Percentiles rank a stretch among this genome's conserved stretches.
Conservation (phyloP, 2,888 invertebrate species). For the Melanostoma mellinum region DNA sequence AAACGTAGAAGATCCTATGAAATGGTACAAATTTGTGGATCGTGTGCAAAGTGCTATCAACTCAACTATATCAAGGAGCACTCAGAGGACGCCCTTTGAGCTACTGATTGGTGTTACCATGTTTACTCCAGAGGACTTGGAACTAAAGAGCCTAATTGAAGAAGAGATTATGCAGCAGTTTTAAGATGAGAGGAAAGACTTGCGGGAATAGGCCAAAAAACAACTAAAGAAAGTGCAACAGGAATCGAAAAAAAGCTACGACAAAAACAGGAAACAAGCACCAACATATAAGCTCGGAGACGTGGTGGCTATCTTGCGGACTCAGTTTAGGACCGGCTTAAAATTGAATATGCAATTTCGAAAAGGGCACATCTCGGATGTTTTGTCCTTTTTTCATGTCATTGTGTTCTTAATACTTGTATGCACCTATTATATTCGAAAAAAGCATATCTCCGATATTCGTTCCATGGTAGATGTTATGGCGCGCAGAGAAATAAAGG, state of each 20-base stretch:
- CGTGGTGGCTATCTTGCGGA: neutral
- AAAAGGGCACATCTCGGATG: too few species aligned
- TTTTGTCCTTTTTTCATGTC: too few species aligned
- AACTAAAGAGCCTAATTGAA: conserved; percentile 49
- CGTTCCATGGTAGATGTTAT: too few species aligned
- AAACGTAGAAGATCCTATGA: conserved; percentile 52
- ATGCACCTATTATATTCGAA: too few species aligned
- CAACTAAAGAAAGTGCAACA: conserved; percentile 64
- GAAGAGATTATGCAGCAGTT: conserved; percentile 36
- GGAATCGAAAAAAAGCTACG: conserved; percentile 29
- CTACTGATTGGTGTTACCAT: conserved; percentile 57
- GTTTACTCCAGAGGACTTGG: conserved; percentile 43
- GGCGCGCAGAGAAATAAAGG: too few species aligned
- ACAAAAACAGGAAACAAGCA: neutral
- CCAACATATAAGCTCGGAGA: neutral
- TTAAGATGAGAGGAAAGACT: conserved; percentile 30
- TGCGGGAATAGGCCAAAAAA: conserved; percentile 54
- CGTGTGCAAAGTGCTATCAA: conserved; percentile 28
- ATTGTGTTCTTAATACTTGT: too few species aligned
- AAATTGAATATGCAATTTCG: too few species aligned
- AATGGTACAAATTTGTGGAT: conserved; percentile 27
- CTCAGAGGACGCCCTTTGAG: conserved; percentile 56
- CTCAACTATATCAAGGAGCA: conserved; percentile 35
- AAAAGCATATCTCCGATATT: too few species aligned
- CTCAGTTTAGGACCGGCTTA: neutral